A percentile compares a stretch with the other conserved stretches of the same genome.
phyloP scores from a whole-genome alignment of 2,888 invertebrate genomes.

The Epirrita christyi region DNA sequence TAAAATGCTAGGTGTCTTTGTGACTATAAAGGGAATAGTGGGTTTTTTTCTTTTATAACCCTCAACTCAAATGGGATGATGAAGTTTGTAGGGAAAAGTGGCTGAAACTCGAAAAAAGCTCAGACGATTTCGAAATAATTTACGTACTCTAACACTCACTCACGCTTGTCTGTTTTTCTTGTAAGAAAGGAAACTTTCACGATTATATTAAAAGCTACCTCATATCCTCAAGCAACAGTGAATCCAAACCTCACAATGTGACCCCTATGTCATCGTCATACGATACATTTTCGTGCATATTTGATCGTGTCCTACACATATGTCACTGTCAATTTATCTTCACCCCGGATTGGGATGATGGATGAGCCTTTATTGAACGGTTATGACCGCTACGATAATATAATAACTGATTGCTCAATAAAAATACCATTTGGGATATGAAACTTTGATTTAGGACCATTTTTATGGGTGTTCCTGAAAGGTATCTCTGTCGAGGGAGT shows the following conservation, averaged over 20 bases:
- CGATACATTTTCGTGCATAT: constrained; percentile 7
- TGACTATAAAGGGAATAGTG: too few relatives aligned
- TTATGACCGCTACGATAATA: constrained; percentile 20
- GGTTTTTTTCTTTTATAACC: too few relatives aligned
- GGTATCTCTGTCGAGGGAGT: too few relatives aligned
- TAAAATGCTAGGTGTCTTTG: too few relatives aligned
- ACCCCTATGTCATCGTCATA: constrained; percentile 9
- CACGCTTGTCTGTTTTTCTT: too few relatives aligned
- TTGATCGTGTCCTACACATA: constrained; percentile 23
- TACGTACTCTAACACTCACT: too few relatives aligned
- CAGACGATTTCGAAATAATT: too few relatives aligned
- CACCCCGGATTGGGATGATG: constrained; percentile 32
- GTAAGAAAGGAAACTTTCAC: constrained; percentile 11
- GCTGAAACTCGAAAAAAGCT: too few relatives aligned
- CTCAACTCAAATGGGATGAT: too few relatives aligned
- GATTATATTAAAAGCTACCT: constrained; percentile 9
- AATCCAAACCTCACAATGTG: constrained; percentile 4
- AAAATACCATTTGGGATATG: constrained; percentile 22
- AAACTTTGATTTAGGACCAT: constrained; percentile 6
- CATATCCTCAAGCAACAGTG: neutral
- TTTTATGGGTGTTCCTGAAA: neutral
- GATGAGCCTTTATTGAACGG: constrained; percentile 33
- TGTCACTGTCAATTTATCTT: constrained; percentile 32
- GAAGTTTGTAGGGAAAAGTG: too few relatives aligned
- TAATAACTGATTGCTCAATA: constrained; percentile 24